These are phyloP conservation scores for Pterophyllum scalare DNA, from an alignment of 2,113 vertebrate species.

Conservation along the genomic window DNA sequence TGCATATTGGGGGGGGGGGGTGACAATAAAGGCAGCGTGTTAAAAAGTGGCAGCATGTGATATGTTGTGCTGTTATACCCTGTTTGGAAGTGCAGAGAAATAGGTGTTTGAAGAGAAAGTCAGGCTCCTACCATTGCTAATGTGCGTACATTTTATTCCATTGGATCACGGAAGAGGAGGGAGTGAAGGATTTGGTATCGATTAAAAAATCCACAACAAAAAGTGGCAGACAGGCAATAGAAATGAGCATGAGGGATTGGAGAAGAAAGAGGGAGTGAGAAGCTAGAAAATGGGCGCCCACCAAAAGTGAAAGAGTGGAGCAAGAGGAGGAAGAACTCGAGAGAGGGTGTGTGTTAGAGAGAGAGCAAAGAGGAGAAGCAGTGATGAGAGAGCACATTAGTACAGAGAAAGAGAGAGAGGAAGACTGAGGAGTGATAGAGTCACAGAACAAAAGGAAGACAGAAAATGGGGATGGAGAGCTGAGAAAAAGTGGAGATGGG, in stretches of 20 bases:
- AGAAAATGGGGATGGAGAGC: constrained; percentile 63
- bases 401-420: constrained; percentile 56
- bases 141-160: constrained; percentile 47
- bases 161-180: constrained; percentile 4
- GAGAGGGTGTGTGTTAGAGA: constrained; percentile 9
- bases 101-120: constrained; percentile 45
- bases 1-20: accelerated
- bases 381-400: constrained; percentile 74
- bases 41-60: not conserved
- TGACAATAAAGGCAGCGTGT: not conserved
- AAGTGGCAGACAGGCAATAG: constrained; percentile 43
- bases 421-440: constrained; percentile 66
- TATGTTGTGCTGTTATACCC: constrained; percentile 21
- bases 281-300: constrained; percentile 55
- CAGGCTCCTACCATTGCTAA: constrained; percentile 42
- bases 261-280: constrained; percentile 24
- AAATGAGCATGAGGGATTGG: constrained; percentile 41
- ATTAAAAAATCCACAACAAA: constrained; percentile 50
- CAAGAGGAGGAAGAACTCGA: constrained; percentile 46
- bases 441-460: constrained; percentile 70
- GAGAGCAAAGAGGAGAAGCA: constrained; percentile 31
- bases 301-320: constrained; percentile 54
- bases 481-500: constrained; percentile 44
- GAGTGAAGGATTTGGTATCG: constrained; percentile 27
- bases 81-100: constrained; percentile 58